These are phyloP conservation scores for Masnerella sp. DNA, from an alignment of 2,888 invertebrate species.

Conservation along the genomic window DNA sequence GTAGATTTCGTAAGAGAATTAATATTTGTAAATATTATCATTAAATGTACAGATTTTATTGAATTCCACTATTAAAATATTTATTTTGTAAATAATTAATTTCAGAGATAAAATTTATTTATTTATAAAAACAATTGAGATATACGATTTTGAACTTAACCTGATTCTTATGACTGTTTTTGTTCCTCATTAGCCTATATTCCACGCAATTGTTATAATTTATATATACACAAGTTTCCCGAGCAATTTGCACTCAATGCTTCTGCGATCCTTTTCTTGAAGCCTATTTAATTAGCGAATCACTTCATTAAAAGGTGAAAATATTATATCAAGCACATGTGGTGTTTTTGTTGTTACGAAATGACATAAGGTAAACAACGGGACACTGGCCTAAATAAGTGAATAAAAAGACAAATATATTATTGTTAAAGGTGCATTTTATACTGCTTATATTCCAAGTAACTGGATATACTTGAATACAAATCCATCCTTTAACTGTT, in stretches of 20 bases:
- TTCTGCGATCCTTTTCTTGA: constrained; percentile 34
- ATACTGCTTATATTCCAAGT: no score
- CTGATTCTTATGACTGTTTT: constrained; percentile 23
- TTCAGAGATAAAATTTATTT: no score
- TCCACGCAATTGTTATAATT: constrained; percentile 37
- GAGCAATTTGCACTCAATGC: constrained; percentile 50
- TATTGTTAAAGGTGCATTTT: no score
- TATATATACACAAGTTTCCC: constrained; percentile 34
- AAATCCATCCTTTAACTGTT: no score
- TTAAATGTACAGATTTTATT: no score
- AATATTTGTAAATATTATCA: no score
- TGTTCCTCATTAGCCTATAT: constrained; percentile 42
- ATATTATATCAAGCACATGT: constrained; percentile 12
- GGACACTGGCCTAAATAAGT: constrained; percentile 19
- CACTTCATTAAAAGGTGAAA: constrained; percentile 26
- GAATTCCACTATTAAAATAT: no score
- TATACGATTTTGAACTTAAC: constrained; percentile 8
- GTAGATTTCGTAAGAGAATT: no score
- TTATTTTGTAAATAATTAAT: no score
- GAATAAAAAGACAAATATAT: constrained; percentile 2
- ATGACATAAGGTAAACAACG: constrained; percentile 30
- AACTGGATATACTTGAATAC: no score
- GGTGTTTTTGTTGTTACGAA: constrained; percentile 20
- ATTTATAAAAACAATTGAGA: neutral
- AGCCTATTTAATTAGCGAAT: constrained; percentile 39